Base-by-base conservation (phyloP, 2,888 invertebrate genomes). In the Petrolisthes manimaculis region DNA sequence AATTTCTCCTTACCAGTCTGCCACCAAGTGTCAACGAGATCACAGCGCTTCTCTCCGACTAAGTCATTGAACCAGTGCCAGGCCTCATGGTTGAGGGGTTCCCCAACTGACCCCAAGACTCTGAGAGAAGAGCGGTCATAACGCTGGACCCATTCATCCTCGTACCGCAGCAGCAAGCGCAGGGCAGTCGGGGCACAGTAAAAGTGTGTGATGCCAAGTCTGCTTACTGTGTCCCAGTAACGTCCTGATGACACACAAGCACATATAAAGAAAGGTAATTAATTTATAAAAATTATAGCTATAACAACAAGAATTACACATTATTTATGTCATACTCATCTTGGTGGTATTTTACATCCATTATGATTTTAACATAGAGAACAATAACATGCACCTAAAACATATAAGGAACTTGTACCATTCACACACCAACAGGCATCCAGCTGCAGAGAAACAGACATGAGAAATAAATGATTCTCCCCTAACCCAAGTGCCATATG, bases 11-110 rank as follows among this genome's bases (percentile, higher is more conserved):
- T 77, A 92, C 92, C 92, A 90, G 94, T 94, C 92, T 94, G 94
- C 94, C 94, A 94, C 94, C 94, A 94, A 4, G 94, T 94, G 92
- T 94, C 94, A 4, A 93, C 92, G 51, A 94, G 91, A 84, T 93
- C 92, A 92, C 94, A 94, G 74, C 92, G 91, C 5, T 92, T 92
- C 24, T 93, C 93, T 4, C 94, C 94, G 6, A 94, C 93, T 51
- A 93, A 92, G 53, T 93, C 91, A 89, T 93, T 90, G 91, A 93
- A 94, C 94, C 94, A 94, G 77, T 93, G 92, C 94, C 94, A 94
- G 0, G 94, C 94, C 91, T 94, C 94, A 67, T 92, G 92, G 92
- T 94, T 94, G 86, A 94, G 92, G 8, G 94, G 94, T 91, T 94
- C 94, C 4, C 94, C 94, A 84, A 94, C 94, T 92, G 92, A 93